These are phyloP conservation scores for Centruroides sculpturatus DNA, from an alignment of 1,140 invertebrate species.

Conservation along the genomic window DNA sequence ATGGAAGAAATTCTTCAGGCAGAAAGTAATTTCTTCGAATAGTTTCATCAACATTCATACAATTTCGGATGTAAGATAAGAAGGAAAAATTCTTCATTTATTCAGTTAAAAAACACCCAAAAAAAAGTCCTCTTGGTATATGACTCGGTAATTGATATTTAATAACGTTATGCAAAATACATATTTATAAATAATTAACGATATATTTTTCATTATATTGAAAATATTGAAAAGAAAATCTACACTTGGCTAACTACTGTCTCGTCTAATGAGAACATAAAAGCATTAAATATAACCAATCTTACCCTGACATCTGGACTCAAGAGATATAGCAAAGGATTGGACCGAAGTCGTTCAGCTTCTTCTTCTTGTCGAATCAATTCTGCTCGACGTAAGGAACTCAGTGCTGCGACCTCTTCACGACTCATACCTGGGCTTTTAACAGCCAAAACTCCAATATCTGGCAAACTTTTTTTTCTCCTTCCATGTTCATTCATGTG, in stretches of 20 bases:
- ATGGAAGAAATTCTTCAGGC: no score
- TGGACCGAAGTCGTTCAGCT: conserved; percentile 74
- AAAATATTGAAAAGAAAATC: no score
- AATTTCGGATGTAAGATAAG: no score
- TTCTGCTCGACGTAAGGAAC: conserved; percentile 81
- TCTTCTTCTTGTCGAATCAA: conserved; percentile 77
- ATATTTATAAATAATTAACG: no score
- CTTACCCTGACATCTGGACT: conserved; percentile 91
- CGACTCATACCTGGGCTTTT: conserved; percentile 66
- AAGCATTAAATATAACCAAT: not conserved
- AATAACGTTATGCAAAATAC: no score
- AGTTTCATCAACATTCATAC: no score
- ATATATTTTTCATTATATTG: no score
- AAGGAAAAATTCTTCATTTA: no score
- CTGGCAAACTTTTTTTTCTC: conserved; percentile 87
- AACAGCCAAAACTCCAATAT: conserved; percentile 45
- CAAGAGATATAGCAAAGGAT: conserved; percentile 82
- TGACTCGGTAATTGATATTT: no score
- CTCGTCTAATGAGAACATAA: not conserved
- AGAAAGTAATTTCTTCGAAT: no score
- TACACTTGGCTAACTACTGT: not conserved
- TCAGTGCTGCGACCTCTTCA: conserved; percentile 83
- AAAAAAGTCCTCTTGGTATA: no score
- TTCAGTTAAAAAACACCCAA: no score
- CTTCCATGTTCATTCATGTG: conserved; percentile 23